Evolutionary conservation across 1,140 invertebrate species (phyloP), one percentile per base, ranked within the genome.

Genomic region (Pogonomyrmex californicus): DNA sequence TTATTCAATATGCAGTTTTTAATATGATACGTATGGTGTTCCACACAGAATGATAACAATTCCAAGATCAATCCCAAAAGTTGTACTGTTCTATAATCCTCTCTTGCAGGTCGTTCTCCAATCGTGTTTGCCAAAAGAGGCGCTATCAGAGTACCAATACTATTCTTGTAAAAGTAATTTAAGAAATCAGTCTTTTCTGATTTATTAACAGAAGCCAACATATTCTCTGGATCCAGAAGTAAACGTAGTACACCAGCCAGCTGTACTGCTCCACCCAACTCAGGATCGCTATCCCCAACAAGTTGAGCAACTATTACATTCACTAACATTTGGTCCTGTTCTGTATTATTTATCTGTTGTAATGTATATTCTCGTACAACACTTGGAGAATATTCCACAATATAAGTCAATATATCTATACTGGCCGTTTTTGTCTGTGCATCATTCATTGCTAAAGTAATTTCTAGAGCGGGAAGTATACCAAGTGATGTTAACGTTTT

Each of bases 241-340:
- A 99, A 97, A 93, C 98, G 97, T 33, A 99, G 95, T 44, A 99
- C 98, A 54, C 98, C 98, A 96, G 98, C 99, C 60, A 99, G 95
- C 95, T 99, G 99, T 51, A 99, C 98, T 66, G 99, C 99, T 91
- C 99, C 98, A 63, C 99, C 99, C 79, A 99, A 95, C 96, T 99
- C 99, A 86, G 97, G 97, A 95, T 98, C 97, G 66, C 96, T 97
- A 94, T 98, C 98, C 88, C 97, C 97, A 54, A 98, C 96, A 96
- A 99, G 99, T 96, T 99, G 99, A 95, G 99, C 98, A 94, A 99
- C 99, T 88, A 99, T 98, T 94, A 99, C 98, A 95, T 99, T 99
- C 82, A 99, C 96, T 81, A 99, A 96, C 95, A 99, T 97, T 93
- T 99, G 98, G 92, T 99, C 98, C 97, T 98, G 94, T 96, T 99